phyloP scores from a whole-genome alignment of 2,888 invertebrate genomes.

The Phengaris arion region DNA sequence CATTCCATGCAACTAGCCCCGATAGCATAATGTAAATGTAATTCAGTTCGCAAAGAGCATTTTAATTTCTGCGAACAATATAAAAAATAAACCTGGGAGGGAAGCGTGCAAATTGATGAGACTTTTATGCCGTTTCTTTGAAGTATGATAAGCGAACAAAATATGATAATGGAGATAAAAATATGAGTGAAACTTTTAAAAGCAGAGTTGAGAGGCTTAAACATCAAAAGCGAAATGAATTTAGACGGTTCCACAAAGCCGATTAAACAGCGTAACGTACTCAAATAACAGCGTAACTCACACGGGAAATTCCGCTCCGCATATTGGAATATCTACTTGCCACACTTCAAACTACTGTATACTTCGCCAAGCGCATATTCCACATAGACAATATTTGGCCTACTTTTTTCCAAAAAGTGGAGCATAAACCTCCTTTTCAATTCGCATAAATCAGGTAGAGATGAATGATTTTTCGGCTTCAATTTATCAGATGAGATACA shows the following conservation, averaged over 20 bases:
- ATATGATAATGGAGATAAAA: not conserved
- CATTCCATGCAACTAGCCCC: not conserved
- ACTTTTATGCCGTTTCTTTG: not conserved
- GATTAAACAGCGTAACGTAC: constrained; percentile 19
- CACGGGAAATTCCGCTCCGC: constrained; percentile 19
- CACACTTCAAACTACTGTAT: not conserved
- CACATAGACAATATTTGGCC: constrained; percentile 11
- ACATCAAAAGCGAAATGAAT: constrained; percentile 28
- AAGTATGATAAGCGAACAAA: constrained; percentile 6
- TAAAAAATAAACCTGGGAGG: not conserved
- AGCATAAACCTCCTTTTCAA: constrained; percentile 8
- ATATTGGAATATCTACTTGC: not conserved
- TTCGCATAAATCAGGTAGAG: not conserved
- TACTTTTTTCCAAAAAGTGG: not conserved
- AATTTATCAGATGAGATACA: not conserved
- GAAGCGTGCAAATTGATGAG: not conserved
- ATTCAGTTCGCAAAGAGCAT: not conserved
- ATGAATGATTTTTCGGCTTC: not conserved
- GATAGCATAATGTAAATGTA: not conserved
- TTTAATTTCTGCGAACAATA: not conserved
- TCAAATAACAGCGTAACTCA: constrained; percentile 1
- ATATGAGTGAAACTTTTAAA: constrained; percentile 13
- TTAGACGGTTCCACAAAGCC: constrained; percentile 26
- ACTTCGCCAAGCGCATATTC: not conserved
- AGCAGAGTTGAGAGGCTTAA: constrained; percentile 14